Evolutionary conservation across 1,140 invertebrate genomes (phyloP).

Genomic region (Ceratosolen solmsi): DNA sequence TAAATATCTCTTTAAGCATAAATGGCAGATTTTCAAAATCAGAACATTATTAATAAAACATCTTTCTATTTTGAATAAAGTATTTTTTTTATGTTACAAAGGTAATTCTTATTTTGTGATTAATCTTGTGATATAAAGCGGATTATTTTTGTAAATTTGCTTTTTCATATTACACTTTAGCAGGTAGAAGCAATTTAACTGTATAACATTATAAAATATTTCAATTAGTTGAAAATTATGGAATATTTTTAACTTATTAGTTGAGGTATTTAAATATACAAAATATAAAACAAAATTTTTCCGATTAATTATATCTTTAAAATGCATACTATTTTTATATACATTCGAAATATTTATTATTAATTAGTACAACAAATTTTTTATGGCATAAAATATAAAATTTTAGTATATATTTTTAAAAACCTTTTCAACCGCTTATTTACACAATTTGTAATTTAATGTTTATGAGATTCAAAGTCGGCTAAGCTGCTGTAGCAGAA

Average conservation of each 20-base stretch:
- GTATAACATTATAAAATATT: neutral
- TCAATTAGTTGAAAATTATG: neutral
- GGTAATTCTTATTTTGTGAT: too few species aligned
- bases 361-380: neutral
- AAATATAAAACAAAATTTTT: too few species aligned
- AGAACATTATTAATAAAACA: too few species aligned
- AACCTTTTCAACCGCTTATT: neutral
- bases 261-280: neutral
- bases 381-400: neutral
- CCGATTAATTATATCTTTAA: neutral
- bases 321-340: neutral
- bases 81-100: neutral
- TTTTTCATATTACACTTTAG: too few species aligned
- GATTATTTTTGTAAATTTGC: too few species aligned
- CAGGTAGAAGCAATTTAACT: too few species aligned
- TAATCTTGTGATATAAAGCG: too few species aligned
- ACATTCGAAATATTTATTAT: neutral
- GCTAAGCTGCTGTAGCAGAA: neutral
- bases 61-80: neutral
- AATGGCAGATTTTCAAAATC: too few species aligned
- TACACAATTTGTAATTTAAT: neutral
- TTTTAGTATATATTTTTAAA: neutral
- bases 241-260: neutral
- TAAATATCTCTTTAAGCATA: too few species aligned
- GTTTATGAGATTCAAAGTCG: neutral